Conservation (phyloP, 2,113 vertebrate genomes). For the Sapajus apella region DNA sequence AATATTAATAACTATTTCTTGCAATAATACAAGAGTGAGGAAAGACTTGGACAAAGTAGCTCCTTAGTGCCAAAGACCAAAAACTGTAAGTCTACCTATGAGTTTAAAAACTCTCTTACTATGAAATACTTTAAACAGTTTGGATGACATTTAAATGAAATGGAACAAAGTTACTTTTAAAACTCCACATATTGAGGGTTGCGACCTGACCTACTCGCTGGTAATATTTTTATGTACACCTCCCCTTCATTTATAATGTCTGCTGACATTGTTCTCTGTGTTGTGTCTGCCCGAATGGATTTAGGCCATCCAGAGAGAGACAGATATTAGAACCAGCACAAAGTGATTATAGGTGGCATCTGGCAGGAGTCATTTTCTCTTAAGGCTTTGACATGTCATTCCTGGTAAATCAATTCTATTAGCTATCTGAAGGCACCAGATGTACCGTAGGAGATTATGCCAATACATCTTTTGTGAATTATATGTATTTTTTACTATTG, state of each 20-base stretch:
- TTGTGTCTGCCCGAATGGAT: constrained; percentile 62
- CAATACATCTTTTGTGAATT: constrained; percentile 67
- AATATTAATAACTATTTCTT: neutral
- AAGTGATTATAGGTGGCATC: constrained; percentile 55
- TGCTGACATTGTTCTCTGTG: constrained; percentile 42
- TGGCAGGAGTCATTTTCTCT: constrained; percentile 59
- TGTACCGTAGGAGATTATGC: constrained; percentile 54
- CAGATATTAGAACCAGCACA: constrained; percentile 46
- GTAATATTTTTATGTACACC: constrained; percentile 51
- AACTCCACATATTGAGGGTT: neutral
- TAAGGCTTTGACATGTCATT: constrained; percentile 54
- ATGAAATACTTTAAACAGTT: neutral
- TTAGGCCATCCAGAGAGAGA: constrained; percentile 50
- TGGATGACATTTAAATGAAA: constrained; percentile 24
- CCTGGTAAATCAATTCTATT: constrained; percentile 57
- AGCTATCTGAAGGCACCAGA: constrained; percentile 63
- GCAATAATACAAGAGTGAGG: neutral
- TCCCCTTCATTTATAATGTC: constrained; percentile 55
- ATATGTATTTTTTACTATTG: constrained; percentile 49
- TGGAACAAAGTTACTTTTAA: neutral
- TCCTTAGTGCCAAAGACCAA: neutral
- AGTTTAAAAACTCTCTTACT: neutral
- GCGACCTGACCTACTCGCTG: neutral
- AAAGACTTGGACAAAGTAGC: neutral
- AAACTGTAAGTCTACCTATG: neutral